phyloP scores from a whole-genome alignment of 2,888 invertebrate species.

The Papilio protenor region DNA sequence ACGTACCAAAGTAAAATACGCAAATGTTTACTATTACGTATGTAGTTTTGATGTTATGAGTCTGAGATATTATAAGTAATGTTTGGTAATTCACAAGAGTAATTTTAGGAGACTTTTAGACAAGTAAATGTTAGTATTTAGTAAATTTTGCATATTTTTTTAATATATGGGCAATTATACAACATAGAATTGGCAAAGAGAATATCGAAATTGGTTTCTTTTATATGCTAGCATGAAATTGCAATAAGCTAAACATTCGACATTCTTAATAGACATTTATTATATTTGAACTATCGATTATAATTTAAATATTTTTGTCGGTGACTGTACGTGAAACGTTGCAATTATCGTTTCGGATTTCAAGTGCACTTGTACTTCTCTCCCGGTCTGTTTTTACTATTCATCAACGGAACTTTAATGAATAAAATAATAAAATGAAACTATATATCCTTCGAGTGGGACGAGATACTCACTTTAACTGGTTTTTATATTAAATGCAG shows the following conservation, averaged over 20 bases:
- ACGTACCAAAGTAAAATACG: neutral
- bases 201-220: too few relatives aligned
- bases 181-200: neutral
- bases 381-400: constrained; percentile 26
- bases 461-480: neutral
- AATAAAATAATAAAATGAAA: constrained; percentile 28
- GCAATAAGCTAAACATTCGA: too few relatives aligned
- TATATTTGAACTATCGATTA: neutral
- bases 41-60: neutral
- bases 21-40: neutral
- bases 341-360: constrained; percentile 36
- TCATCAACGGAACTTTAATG: constrained; percentile 22
- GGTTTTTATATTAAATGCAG: neutral
- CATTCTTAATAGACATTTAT: too few relatives aligned
- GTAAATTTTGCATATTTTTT: too few relatives aligned
- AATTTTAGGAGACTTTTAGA: too few relatives aligned
- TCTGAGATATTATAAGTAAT: too few relatives aligned
- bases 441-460: neutral
- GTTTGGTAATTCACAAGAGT: too few relatives aligned
- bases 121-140: too few relatives aligned
- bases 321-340: constrained; percentile 21
- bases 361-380: constrained; percentile 29
- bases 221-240: too few relatives aligned
- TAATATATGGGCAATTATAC: neutral
- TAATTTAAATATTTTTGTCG: neutral